phyloP scores from a whole-genome alignment of 2,888 invertebrate genomes.

The Platycnemis pennipes region DNA sequence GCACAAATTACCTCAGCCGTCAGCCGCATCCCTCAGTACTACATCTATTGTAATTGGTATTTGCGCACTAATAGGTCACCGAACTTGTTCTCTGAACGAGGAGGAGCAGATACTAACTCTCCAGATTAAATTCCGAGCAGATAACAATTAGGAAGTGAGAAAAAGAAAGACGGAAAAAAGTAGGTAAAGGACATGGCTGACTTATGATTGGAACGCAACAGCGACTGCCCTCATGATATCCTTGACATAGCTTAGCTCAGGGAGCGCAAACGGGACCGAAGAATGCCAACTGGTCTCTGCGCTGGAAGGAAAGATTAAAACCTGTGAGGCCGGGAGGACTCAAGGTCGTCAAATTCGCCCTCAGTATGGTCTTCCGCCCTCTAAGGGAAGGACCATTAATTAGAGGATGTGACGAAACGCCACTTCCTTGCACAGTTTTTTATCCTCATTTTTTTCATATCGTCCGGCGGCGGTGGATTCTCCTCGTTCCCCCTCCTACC shows the following conservation, averaged over 20 bases:
- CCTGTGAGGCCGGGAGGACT: not conserved
- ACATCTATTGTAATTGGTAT: too few relatives aligned
- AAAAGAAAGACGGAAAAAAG: too few relatives aligned
- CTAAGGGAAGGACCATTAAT: not conserved
- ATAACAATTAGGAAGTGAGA: too few relatives aligned
- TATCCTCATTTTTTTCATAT: not conserved
- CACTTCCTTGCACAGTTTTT: not conserved
- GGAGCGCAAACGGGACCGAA: not conserved
- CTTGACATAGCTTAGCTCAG: not conserved
- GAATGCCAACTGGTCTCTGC: not conserved
- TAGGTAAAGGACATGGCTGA: too few relatives aligned
- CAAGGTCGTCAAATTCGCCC: not conserved
- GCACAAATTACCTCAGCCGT: too few relatives aligned
- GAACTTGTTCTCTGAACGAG: too few relatives aligned
- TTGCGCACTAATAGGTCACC: too few relatives aligned
- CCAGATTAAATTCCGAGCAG: too few relatives aligned
- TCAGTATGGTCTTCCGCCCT: not conserved
- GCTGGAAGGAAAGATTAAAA: not conserved
- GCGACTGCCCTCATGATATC: not conserved
- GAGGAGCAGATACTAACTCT: too few relatives aligned
- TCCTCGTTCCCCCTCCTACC: not conserved
- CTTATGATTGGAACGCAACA: too few relatives aligned
- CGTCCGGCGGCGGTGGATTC: not conserved
- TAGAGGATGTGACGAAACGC: not conserved
- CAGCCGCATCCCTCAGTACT: too few relatives aligned